Evolutionary conservation across 2,888 invertebrate species (phyloP).

Genomic region (Ernsta delagoae): DNA sequence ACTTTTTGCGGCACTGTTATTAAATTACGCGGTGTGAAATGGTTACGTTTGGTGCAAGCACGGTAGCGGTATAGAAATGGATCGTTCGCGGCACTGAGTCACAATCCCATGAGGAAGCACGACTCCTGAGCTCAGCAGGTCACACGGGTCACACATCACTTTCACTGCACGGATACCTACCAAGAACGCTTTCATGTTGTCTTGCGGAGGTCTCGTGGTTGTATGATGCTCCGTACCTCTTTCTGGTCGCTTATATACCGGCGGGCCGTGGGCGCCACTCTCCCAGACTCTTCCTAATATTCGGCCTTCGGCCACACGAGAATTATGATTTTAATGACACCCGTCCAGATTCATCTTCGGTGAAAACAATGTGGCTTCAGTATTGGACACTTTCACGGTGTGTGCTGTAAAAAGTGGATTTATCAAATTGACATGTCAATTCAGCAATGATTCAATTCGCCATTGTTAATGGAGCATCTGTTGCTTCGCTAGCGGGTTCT

Average conservation of each 20-base stretch:
- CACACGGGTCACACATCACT: constrained; percentile 80
- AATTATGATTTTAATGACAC: constrained; percentile 84
- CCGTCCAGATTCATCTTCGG: constrained; percentile 77
- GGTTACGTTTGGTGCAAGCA: not conserved
- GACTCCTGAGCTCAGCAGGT: constrained; percentile 55
- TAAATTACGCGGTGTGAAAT: not conserved
- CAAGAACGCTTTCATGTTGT: constrained; percentile 85
- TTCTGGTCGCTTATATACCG: constrained; percentile 74
- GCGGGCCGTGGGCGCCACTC: constrained; percentile 74
- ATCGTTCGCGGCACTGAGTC: constrained; percentile 56
- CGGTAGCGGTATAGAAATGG: constrained; percentile 31
- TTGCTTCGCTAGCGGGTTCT: constrained; percentile 2
- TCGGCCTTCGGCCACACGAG: constrained; percentile 82
- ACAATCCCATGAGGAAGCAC: constrained; percentile 68
- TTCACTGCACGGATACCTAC: constrained; percentile 82
- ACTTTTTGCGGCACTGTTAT: constrained; percentile 18
- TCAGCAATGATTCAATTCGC: constrained; percentile 9
- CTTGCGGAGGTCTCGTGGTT: constrained; percentile 80
- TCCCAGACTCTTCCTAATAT: constrained; percentile 82
- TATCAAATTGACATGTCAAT: constrained; percentile 30
- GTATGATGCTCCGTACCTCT: constrained; percentile 77
- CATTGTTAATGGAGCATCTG: constrained; percentile 9
- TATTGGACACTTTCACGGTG: constrained; percentile 69
- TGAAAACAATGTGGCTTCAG: constrained; percentile 78
- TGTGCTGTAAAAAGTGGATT: constrained; percentile 13